phyloP scores from a whole-genome alignment of 30 jellyfish, hydroid and myxozoan species.

The Aurelia coerulea region DNA sequence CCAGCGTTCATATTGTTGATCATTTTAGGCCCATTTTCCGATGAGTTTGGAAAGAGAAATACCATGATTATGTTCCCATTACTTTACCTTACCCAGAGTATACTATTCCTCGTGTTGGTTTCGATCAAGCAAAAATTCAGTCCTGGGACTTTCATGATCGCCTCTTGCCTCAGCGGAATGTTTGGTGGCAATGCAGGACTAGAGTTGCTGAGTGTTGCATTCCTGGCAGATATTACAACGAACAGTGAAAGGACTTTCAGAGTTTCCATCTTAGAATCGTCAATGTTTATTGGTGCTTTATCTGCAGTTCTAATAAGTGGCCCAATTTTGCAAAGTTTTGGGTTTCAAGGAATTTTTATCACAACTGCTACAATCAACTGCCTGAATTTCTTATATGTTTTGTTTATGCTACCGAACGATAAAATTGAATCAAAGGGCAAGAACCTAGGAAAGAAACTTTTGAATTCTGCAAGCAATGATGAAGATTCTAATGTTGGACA shows the following conservation, averaged over 20 bases:
- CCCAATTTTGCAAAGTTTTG: background rate
- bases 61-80: background rate
- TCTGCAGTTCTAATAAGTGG: slow-evolving; percentile 4
- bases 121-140: background rate
- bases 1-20: background rate
- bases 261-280: slow-evolving; percentile 8
- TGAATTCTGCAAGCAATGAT: no score
- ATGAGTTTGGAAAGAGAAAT: background rate
- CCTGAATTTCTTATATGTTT: slow-evolving; percentile 7
- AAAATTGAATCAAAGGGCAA: background rate
- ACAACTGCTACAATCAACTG: slow-evolving; percentile 7
- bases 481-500: no score
- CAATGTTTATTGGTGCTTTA: slow-evolving; percentile 12
- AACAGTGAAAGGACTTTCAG: slow-evolving; percentile 32
- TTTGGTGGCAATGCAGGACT: slow-evolving; percentile 50
- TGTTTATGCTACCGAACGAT: slow-evolving; percentile 13
- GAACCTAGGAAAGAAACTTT: background rate
- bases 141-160: background rate
- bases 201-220: slow-evolving; percentile 4
- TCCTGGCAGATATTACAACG: slow-evolving; percentile 23
- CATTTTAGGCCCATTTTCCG: slow-evolving; percentile 12
- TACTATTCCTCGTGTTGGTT: background rate
- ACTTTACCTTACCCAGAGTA: background rate
- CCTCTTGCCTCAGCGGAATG: slow-evolving; percentile 19
- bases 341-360: slow-evolving; percentile 6